phyloP scores from a whole-genome alignment of 2,797 vertebrate genomes.

The Myotis planiceps region DNA sequence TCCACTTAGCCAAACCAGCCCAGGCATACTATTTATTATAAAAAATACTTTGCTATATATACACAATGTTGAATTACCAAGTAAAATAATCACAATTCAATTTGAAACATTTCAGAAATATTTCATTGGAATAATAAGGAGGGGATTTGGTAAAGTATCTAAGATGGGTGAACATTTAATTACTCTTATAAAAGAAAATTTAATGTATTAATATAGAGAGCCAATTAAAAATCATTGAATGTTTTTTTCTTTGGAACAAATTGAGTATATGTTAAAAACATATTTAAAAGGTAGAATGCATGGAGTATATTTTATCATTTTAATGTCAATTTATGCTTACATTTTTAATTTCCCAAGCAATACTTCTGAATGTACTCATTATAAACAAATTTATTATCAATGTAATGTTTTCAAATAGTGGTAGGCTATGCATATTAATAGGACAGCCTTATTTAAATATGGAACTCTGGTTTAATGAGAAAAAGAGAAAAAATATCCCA shows the following conservation, averaged over 20 bases:
- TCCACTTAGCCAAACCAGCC: no score
- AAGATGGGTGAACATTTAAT: not conserved
- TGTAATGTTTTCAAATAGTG: not conserved
- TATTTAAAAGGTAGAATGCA: not conserved
- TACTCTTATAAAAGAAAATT: not conserved
- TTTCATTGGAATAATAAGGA: not conserved
- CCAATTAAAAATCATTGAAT: not conserved
- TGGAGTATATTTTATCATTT: not conserved
- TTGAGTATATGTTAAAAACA: not conserved
- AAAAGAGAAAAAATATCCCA: not conserved
- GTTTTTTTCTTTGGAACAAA: not conserved
- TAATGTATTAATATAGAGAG: not conserved
- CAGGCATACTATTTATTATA: not conserved
- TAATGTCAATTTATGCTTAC: not conserved
- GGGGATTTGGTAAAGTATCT: not conserved
- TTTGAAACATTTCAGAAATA: not conserved
- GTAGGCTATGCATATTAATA: not conserved
- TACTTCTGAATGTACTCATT: not conserved
- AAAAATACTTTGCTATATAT: not conserved
- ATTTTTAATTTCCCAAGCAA: slow-evolving; percentile 4
- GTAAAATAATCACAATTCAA: not conserved
- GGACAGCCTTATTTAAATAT: not conserved
- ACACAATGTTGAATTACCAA: not conserved
- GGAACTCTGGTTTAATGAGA: not conserved
- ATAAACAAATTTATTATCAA: not conserved